Percentiles rank a stretch among this genome's conserved stretches.
phyloP scores from a whole-genome alignment of 2,888 invertebrate genomes.

The Ditula angustiorana region DNA sequence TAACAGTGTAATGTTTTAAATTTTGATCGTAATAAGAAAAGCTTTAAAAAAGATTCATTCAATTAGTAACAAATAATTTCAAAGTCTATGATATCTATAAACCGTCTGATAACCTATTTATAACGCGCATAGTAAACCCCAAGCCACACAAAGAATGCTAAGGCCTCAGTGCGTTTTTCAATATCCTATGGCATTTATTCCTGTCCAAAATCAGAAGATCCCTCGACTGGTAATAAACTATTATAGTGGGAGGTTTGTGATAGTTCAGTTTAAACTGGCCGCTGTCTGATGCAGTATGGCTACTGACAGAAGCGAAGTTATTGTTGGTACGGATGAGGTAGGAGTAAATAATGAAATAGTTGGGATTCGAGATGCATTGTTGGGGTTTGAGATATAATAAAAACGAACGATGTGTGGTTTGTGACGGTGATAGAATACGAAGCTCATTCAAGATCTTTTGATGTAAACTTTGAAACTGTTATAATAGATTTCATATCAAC shows the following conservation, averaged over 20 bases:
- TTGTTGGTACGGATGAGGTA: background rate
- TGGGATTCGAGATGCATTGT: slow-evolving; percentile 4
- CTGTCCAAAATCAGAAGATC: slow-evolving; percentile 46
- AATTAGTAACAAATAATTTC: no score
- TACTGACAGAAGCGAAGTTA: background rate
- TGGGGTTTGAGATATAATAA: background rate
- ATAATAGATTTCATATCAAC: no score
- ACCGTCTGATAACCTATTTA: background rate
- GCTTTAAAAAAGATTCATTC: no score
- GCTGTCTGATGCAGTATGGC: slow-evolving; percentile 1
- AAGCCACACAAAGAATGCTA: slow-evolving; percentile 48
- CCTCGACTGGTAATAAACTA: slow-evolving; percentile 41
- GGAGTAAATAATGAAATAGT: slow-evolving; percentile 14
- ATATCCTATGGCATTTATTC: slow-evolving; percentile 60
- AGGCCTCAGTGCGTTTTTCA: slow-evolving; percentile 53
- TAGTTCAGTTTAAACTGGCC: slow-evolving; percentile 46
- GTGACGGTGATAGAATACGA: no score
- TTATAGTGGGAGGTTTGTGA: slow-evolving; percentile 26
- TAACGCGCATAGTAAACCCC: background rate
- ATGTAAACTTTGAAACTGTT: no score
- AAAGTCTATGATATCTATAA: no score
- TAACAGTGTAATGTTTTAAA: no score
- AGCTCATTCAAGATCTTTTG: no score
- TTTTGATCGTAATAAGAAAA: no score
- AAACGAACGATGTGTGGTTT: background rate